These are phyloP conservation scores for Dyspetes luteomarginatus DNA, from an alignment of 2,888 invertebrate genomes.

Conservation along the genomic window DNA sequence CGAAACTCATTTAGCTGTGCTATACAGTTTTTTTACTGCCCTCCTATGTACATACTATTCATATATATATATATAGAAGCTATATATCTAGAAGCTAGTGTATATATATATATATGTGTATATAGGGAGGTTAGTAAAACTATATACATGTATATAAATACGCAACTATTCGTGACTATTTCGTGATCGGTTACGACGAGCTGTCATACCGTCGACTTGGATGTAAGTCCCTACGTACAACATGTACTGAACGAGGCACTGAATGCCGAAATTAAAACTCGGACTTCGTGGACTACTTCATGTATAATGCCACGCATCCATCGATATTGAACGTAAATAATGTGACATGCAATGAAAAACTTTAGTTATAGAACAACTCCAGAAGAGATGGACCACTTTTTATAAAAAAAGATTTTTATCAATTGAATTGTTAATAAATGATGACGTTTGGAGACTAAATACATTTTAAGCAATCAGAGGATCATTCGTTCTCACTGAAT, in stretches of 20 bases:
- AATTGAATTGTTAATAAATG: no score
- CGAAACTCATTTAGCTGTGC: not conserved
- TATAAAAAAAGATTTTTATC: no score
- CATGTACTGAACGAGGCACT: not conserved
- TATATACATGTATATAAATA: not conserved
- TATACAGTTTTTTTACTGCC: not conserved
- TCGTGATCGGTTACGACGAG: not conserved
- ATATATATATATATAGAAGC: not conserved
- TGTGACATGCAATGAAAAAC: not conserved
- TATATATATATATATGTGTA: no score
- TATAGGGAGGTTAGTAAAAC: no score
- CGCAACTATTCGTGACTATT: not conserved
- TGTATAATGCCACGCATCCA: not conserved
- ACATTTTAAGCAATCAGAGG: no score
- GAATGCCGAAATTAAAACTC: not conserved
- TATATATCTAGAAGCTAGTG: no score
- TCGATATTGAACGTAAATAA: not conserved
- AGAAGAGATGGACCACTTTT: not conserved
- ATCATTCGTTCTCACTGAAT: no score
- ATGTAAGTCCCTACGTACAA: not conserved
- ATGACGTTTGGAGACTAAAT: no score
- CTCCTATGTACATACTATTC: not conserved
- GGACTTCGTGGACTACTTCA: not conserved
- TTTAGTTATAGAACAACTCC: not conserved
- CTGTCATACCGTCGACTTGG: not conserved